Percentiles rank a stretch among this genome's conserved stretches.
Evolutionary conservation across 2,888 invertebrate genomes (phyloP).

Genomic region (Julus scanicus): DNA sequence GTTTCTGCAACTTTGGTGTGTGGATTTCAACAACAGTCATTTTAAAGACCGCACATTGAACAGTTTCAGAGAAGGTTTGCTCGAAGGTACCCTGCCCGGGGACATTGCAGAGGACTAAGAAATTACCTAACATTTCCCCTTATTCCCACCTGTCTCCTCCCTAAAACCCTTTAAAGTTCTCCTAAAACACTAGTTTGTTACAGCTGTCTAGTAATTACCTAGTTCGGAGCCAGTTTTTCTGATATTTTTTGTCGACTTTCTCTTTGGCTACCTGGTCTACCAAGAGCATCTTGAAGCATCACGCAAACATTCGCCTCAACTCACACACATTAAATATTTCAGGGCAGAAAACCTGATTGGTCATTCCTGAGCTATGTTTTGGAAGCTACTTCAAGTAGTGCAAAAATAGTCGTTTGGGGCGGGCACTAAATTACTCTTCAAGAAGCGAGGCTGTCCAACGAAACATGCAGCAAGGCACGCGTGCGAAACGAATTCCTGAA

Average conservation of each 20-base stretch:
- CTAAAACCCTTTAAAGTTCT: slow-evolving; percentile 4
- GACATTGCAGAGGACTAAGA: not conserved
- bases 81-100: slow-evolving; percentile 4
- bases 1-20: not conserved
- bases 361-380: not conserved
- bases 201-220: slow-evolving; percentile 42
- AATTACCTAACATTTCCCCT: slow-evolving; percentile 32
- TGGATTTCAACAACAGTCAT: not conserved
- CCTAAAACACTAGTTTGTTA: slow-evolving; percentile 24
- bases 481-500: slow-evolving; percentile 43
- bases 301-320: slow-evolving; percentile 10
- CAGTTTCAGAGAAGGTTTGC: not conserved
- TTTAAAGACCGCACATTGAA: not conserved
- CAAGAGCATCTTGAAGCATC: not conserved
- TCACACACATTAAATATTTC: not conserved
- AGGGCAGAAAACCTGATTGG: slow-evolving; percentile 19
- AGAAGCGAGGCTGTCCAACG: not conserved
- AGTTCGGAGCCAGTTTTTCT: not conserved
- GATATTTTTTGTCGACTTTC: slow-evolving; percentile 5
- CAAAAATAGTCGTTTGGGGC: slow-evolving; percentile 23
- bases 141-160: slow-evolving; percentile 45
- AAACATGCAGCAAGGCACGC: slow-evolving; percentile 2
- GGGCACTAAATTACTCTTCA: slow-evolving; percentile 2
- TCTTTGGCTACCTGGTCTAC: slow-evolving; percentile 39
- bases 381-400: not conserved